phyloP scores from a whole-genome alignment of 2,888 invertebrate genomes.

The Chrysolina oricalcia region DNA sequence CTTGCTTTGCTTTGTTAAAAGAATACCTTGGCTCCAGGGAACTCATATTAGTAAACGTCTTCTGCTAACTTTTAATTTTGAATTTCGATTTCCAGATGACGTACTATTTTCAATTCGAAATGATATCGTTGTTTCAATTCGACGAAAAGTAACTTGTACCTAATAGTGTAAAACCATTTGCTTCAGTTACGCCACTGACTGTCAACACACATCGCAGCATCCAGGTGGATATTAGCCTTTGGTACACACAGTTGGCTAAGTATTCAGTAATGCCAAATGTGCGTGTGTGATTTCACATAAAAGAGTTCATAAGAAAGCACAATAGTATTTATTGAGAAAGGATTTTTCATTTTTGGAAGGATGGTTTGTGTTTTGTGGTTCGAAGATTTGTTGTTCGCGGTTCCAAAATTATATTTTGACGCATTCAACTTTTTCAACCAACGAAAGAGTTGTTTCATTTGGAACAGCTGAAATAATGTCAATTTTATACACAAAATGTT shows the following conservation, averaged over 20 bases:
- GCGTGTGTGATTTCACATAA: constrained; percentile 54
- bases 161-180: not conserved
- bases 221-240: constrained; percentile 63
- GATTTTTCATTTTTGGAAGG: constrained; percentile 19
- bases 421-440: not conserved
- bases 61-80: too few species aligned
- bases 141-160: not conserved
- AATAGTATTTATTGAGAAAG: constrained; percentile 14
- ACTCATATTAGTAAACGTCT: too few species aligned
- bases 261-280: constrained; percentile 57
- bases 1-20: too few species aligned
- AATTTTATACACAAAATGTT: not conserved
- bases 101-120: too few species aligned
- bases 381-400: not conserved
- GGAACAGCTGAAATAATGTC: not conserved
- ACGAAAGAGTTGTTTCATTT: not conserved
- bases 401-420: not conserved
- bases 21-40: too few species aligned
- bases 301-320: constrained; percentile 44
- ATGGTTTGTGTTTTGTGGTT: constrained; percentile 1
- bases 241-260: constrained; percentile 60
- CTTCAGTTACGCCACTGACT: constrained; percentile 47
- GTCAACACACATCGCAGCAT: constrained; percentile 63
- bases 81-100: too few species aligned
- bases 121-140: too few species aligned